A percentile compares a stretch with the other conserved stretches of the same genome.
Conservation (phyloP, 2,888 invertebrate genomes). For the Drosophila nr. perissopoda region DNA sequence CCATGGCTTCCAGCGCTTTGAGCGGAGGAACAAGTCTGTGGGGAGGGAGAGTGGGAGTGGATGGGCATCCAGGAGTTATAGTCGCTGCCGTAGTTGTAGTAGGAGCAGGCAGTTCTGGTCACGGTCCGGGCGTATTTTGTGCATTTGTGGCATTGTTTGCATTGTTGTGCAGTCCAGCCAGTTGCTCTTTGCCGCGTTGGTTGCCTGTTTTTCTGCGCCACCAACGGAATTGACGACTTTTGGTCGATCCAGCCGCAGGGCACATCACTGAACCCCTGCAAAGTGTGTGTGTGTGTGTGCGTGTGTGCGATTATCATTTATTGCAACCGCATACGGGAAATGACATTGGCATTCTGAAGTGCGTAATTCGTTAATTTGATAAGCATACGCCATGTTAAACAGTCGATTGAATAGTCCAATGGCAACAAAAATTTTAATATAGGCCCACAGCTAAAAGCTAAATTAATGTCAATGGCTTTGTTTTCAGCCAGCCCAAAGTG, state of each 20-base stretch:
- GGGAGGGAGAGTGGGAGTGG: background rate
- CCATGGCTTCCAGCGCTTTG: conserved; percentile 9
- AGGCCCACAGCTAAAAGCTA: conserved; percentile 23
- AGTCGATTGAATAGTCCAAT: conserved; percentile 56
- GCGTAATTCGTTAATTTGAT: conserved; percentile 78
- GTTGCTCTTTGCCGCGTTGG: conserved; percentile 28
- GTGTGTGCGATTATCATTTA: conserved; percentile 69
- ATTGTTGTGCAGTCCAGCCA: conserved; percentile 61
- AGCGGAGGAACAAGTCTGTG: background rate
- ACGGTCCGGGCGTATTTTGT: conserved; percentile 65
- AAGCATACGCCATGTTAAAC: conserved; percentile 72
- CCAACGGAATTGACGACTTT: conserved; percentile 75
- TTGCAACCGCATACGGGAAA: conserved; percentile 74
- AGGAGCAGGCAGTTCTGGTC: conserved; percentile 35
- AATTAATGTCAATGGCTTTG: conserved; percentile 24
- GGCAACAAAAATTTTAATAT: conserved; percentile 32
- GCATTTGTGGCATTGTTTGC: conserved; percentile 78
- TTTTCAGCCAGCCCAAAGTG: conserved; percentile 11
- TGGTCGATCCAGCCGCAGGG: conserved; percentile 65
- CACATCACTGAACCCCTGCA: conserved; percentile 30
- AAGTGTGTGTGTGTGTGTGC: background rate
- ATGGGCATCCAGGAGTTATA: background rate
- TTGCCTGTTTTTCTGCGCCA: conserved; percentile 70
- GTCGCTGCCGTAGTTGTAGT: background rate
- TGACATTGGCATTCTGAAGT: conserved; percentile 61